Evolutionary conservation across 2,797 vertebrate species (phyloP).

Genomic region (Arctocebus calabarensis): DNA sequence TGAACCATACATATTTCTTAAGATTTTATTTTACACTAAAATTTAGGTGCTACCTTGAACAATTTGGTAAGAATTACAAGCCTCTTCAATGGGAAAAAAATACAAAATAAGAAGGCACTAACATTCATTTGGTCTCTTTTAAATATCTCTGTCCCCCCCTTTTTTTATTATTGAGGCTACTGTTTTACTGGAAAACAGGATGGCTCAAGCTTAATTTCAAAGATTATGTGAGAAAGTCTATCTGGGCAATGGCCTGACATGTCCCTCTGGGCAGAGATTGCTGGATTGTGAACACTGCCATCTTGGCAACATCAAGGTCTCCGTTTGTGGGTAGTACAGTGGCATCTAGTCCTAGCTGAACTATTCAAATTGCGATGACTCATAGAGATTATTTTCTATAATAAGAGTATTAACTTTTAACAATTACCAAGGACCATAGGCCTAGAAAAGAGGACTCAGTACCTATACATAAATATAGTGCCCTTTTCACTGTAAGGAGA

Average conservation of each 20-base stretch:
- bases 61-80: slow-evolving; percentile 59
- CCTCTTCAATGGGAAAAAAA: slow-evolving; percentile 7
- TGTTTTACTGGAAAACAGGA: background rate
- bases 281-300: background rate
- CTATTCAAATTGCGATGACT: slow-evolving; percentile 37
- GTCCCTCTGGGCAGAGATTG: background rate
- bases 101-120: slow-evolving; percentile 38
- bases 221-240: background rate
- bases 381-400: slow-evolving; percentile 45
- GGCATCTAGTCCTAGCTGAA: background rate
- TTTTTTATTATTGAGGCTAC: background rate
- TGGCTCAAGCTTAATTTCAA: slow-evolving; percentile 19
- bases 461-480: background rate
- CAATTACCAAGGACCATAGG: too few species aligned
- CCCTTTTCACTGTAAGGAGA: background rate
- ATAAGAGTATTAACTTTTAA: slow-evolving; percentile 52
- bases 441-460: background rate
- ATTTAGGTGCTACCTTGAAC: background rate
- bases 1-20: slow-evolving; percentile 41
- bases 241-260: background rate
- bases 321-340: background rate
- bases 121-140: slow-evolving; percentile 29
- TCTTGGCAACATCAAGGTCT: background rate
- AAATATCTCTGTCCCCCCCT: background rate
- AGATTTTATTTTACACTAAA: slow-evolving; percentile 63